Percentiles rank a stretch among this genome's conserved stretches.
Evolutionary conservation across 2,888 invertebrate species (phyloP).

Genomic region (Phortica magna): DNA sequence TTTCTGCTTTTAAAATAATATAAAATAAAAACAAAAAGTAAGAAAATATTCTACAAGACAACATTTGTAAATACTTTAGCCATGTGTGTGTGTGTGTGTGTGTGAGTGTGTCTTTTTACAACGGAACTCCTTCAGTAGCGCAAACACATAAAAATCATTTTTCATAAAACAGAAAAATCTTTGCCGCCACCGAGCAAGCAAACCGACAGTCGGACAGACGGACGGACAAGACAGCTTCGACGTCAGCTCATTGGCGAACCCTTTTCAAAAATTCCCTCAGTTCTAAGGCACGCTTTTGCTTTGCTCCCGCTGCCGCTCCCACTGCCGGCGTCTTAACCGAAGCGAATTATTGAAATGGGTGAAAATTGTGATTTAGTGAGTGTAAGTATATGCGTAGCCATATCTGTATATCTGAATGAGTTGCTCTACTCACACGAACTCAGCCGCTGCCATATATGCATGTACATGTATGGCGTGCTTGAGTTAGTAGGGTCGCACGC

Average conservation of each 20-base stretch:
- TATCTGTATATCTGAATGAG: not conserved
- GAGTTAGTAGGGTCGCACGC: not conserved
- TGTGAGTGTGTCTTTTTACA: not conserved
- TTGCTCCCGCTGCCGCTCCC: not conserved
- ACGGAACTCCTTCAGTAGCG: not conserved
- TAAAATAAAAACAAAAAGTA: slow-evolving; percentile 6
- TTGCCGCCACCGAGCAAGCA: not conserved
- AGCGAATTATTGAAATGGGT: slow-evolving; percentile 55
- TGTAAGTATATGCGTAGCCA: not conserved
- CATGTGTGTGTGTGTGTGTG: not conserved
- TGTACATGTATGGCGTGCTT: not conserved
- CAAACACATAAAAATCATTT: slow-evolving; percentile 47
- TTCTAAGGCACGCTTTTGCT: not conserved
- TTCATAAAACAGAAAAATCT: slow-evolving; percentile 27
- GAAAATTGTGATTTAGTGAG: slow-evolving; percentile 45
- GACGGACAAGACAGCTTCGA: not conserved
- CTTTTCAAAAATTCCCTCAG: slow-evolving; percentile 10
- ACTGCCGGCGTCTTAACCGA: slow-evolving; percentile 39
- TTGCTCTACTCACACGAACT: no score
- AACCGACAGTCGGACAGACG: not conserved
- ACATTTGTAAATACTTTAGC: not conserved
- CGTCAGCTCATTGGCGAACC: not conserved
- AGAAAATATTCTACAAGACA: not conserved
- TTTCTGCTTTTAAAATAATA: not conserved
- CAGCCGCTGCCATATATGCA: not conserved